A percentile compares a stretch with the other conserved stretches of the same genome.
phyloP scores from a whole-genome alignment of 1,140 invertebrate species.

The Mylabris phalerata region DNA sequence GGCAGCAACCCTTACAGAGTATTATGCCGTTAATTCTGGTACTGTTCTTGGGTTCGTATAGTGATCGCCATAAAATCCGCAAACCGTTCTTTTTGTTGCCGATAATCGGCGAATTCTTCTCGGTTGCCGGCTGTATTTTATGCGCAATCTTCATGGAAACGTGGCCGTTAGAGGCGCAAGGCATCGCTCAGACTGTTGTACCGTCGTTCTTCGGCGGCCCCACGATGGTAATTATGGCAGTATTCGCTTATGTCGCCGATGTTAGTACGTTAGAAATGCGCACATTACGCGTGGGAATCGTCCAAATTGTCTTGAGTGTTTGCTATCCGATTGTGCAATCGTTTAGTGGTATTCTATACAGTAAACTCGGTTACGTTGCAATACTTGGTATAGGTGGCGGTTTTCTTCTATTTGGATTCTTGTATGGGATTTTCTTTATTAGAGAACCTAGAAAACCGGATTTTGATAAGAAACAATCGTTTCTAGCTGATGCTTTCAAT shows the following conservation, averaged over 20 bases:
- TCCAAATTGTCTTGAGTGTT: slow-evolving; percentile 46
- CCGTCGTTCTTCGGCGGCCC: slow-evolving; percentile 50
- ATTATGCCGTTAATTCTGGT: slow-evolving; percentile 50
- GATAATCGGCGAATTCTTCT: slow-evolving; percentile 51
- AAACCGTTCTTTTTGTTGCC: slow-evolving; percentile 59
- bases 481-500: slow-evolving; percentile 37
- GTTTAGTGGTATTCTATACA: slow-evolving; percentile 35
- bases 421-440: slow-evolving; percentile 36
- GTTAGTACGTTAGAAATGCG: slow-evolving; percentile 48
- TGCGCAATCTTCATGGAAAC: slow-evolving; percentile 48
- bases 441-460: slow-evolving; percentile 32
- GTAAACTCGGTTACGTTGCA: slow-evolving; percentile 30
- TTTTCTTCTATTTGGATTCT: slow-evolving; percentile 26
- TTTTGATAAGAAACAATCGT: slow-evolving; percentile 14
- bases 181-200: slow-evolving; percentile 48
- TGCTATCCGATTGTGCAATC: slow-evolving; percentile 26
- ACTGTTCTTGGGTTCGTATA: slow-evolving; percentile 58
- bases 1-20: slow-evolving; percentile 38
- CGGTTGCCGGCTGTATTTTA: slow-evolving; percentile 45
- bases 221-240: slow-evolving; percentile 48
- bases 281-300: slow-evolving; percentile 49
- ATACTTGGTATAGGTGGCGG: slow-evolving; percentile 28
- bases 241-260: slow-evolving; percentile 54
- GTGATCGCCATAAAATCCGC: slow-evolving; percentile 53
- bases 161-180: slow-evolving; percentile 48